phyloP scores from a whole-genome alignment of 2,113 vertebrate genomes.

The Galeopterus variegatus region DNA sequence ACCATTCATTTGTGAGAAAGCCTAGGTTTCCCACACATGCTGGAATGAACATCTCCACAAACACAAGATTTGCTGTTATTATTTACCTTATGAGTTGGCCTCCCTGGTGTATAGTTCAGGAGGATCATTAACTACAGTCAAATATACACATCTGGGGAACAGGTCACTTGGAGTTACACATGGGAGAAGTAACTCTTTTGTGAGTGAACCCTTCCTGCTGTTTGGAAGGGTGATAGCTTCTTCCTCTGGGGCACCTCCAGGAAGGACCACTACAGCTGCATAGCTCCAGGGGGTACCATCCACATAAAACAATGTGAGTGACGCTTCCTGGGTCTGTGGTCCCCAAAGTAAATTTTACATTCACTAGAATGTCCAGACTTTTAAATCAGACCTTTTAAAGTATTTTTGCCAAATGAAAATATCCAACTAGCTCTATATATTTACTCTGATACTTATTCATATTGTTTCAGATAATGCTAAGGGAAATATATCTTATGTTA shows the following conservation, averaged over 20 bases:
- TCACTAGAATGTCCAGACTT: background rate
- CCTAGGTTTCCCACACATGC: background rate
- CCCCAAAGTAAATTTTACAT: background rate
- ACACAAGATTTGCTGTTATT: background rate
- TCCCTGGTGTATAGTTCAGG: background rate
- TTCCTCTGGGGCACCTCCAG: background rate
- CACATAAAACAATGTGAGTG: background rate
- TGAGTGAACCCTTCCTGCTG: background rate
- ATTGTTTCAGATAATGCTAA: background rate
- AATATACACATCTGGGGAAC: background rate
- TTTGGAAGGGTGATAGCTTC: background rate
- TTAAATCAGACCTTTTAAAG: background rate
- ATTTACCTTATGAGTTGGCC: background rate
- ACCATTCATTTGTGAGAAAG: background rate
- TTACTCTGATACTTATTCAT: background rate
- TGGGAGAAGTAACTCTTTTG: background rate
- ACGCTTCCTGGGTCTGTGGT: background rate
- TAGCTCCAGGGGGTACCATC: background rate
- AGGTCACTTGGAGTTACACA: background rate
- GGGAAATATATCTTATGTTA: background rate
- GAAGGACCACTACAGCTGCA: background rate
- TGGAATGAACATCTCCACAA: background rate
- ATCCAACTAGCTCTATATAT: background rate
- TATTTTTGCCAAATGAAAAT: background rate
- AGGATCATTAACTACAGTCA: constrained; percentile 17